Conservation (phyloP, 2,888 invertebrate species). For the Philereme transversata region DNA sequence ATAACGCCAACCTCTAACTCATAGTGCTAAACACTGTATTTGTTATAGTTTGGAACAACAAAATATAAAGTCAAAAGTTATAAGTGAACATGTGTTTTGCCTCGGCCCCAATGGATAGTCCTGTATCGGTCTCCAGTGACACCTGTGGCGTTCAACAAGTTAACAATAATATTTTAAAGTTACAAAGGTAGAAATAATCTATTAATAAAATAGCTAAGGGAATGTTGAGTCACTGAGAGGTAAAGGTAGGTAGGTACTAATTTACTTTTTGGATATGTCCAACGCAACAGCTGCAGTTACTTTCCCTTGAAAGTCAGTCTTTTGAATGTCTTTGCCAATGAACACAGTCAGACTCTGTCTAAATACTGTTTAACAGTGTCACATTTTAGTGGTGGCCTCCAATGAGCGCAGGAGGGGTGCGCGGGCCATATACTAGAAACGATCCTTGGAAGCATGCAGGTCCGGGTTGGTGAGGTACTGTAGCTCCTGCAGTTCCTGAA, state of each 20-base stretch:
- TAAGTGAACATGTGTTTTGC: too few species aligned
- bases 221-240: conserved; percentile 44
- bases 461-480: conserved; percentile 93
- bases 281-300: conserved; percentile 33
- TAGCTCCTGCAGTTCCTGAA: conserved; percentile 95
- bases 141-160: too few species aligned
- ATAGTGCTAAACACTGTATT: too few species aligned
- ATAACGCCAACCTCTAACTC: too few species aligned
- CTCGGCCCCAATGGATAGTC: too few species aligned
- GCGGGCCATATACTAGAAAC: conserved; percentile 91
- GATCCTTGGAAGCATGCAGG: conserved; percentile 90
- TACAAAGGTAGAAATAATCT: conserved; percentile 10
- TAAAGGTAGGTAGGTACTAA: conserved; percentile 31
- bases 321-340: conserved; percentile 52
- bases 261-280: conserved; percentile 53
- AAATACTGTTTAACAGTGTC: conserved; percentile 59
- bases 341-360: conserved; percentile 47
- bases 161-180: too few species aligned
- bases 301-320: conserved; percentile 64
- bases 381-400: conserved; percentile 80
- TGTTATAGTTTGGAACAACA: too few species aligned
- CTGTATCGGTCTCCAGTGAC: too few species aligned
- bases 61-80: too few species aligned
- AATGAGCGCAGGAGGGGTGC: conserved; percentile 79
- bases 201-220: conserved; percentile 41